Base-by-base conservation (phyloP, 2,888 invertebrate genomes). In the Flexamia atlantica region DNA sequence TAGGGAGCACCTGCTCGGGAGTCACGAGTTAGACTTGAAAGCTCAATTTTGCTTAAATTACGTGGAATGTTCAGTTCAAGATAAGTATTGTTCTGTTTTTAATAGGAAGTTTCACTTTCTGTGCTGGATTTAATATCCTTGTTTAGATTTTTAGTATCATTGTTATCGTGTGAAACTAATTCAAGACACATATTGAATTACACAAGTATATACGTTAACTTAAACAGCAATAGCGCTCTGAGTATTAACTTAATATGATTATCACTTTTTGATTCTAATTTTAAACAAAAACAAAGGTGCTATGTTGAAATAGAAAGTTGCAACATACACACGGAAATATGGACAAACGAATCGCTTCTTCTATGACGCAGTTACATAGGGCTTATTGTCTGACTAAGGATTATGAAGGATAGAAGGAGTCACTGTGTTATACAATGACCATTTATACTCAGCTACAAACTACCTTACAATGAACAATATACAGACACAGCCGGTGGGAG, bases 391-490 rank as follows among this genome's bases (percentile, higher is more conserved):
- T 12, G 57, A 57, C 57, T 23, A 2, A 57, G 64, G 14, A 30
- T 64, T 28, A 14, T 64, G 14, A 28, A 4, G 64, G 20, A 64
- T 28, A 28, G 3, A 28, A n/a, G 64, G 28, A 12, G 64, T 64
- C 28, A 28, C 64, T 64, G 64, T 68, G 68, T 72, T 20, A 40
- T 72, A 72, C 72, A 72, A 72, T 72, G 20, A 20, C 72, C 40
- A 72, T 72, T 72, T 72, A 72, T 23, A 72, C 40, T 36, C 72
- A 14, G 17, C n/a, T 32, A 68, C 30, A 53, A 53, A 4, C 20
- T 64, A 40, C 72, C 40, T n/a, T 40, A 72, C 72, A 72, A 72
- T 72, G 40, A 72, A 72, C 72, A 72, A 72, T 72, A 9, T 20
- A 64, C 64, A 53, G 64, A 30, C 23, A 3, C 28, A 23, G 53